Conservation (phyloP, 2,797 vertebrate genomes). For the Rhinoraja longicauda region DNA sequence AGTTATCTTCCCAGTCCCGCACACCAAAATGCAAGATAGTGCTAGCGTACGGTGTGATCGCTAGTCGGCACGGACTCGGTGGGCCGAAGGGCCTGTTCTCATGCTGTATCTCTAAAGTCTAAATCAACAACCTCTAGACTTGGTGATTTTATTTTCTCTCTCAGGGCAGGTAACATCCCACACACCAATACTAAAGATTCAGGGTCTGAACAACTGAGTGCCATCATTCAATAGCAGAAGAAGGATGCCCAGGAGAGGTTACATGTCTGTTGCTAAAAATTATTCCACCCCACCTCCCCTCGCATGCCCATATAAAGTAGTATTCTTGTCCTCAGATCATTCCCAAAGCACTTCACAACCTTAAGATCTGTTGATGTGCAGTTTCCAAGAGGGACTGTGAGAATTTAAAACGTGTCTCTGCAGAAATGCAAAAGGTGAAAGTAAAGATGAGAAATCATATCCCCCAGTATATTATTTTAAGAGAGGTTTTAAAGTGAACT, state of each 20-base stretch:
- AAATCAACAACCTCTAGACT: not conserved
- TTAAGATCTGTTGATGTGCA: not conserved
- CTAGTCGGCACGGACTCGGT: too few species aligned
- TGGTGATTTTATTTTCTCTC: not conserved
- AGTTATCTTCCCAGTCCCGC: not conserved
- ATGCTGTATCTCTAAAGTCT: too few species aligned
- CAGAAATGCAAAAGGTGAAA: not conserved
- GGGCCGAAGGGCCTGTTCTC: too few species aligned
- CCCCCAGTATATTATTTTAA: not conserved
- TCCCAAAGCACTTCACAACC: not conserved
- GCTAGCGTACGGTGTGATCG: too few species aligned
- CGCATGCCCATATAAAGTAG: too few species aligned
- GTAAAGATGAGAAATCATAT: not conserved
- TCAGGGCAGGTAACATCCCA: not conserved
- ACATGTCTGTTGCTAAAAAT: not conserved
- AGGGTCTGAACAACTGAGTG: not conserved
- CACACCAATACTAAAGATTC: not conserved
- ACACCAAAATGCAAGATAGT: too few species aligned
- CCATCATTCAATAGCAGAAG: not conserved
- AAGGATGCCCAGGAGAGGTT: not conserved
- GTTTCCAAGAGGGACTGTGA: not conserved
- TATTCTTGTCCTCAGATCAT: not conserved
- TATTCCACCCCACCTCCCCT: not conserved
- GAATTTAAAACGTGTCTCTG: not conserved
- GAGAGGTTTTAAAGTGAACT: not conserved